Percentiles rank a stretch among this genome's conserved stretches.
Evolutionary conservation across 2,113 vertebrate species (phyloP).

Genomic region (Oplegnathus fasciatus): DNA sequence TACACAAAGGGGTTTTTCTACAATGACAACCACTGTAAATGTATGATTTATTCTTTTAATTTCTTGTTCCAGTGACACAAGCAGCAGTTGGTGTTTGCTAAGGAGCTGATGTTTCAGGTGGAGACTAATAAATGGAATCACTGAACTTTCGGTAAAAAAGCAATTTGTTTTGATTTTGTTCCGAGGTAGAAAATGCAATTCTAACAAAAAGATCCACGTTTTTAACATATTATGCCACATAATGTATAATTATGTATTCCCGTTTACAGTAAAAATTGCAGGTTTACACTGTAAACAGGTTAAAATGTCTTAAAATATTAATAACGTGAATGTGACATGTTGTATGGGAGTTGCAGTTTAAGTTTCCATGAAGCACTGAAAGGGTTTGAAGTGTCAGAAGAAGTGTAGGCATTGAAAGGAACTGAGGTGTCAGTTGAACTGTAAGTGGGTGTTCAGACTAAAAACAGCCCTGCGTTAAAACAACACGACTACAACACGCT

Average conservation of each 20-base stretch:
- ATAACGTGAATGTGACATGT: too few relatives aligned
- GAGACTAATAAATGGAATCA: neutral
- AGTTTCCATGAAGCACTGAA: neutral
- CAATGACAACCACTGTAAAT: neutral
- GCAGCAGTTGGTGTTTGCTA: neutral
- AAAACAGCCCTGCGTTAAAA: neutral
- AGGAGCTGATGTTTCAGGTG: neutral
- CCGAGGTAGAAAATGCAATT: neutral
- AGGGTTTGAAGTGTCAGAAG: neutral
- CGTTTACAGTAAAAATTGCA: neutral
- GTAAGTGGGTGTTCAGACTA: neutral
- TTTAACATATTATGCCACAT: neutral
- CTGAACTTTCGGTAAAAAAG: neutral
- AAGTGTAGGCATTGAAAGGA: neutral
- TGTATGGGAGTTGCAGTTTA: too few relatives aligned
- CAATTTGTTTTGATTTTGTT: neutral
- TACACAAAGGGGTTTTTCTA: neutral
- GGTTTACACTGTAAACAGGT: too few relatives aligned
- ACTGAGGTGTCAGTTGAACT: neutral
- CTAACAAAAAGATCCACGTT: neutral
- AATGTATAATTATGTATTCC: neutral
- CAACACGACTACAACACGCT: neutral
- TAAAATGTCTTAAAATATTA: too few relatives aligned
- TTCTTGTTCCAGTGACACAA: neutral
- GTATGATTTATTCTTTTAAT: slow-evolving; percentile 42